These are phyloP conservation scores for Cyprinodon diabolis DNA, from an alignment of 2,797 vertebrate genomes.

Conservation along the genomic window DNA sequence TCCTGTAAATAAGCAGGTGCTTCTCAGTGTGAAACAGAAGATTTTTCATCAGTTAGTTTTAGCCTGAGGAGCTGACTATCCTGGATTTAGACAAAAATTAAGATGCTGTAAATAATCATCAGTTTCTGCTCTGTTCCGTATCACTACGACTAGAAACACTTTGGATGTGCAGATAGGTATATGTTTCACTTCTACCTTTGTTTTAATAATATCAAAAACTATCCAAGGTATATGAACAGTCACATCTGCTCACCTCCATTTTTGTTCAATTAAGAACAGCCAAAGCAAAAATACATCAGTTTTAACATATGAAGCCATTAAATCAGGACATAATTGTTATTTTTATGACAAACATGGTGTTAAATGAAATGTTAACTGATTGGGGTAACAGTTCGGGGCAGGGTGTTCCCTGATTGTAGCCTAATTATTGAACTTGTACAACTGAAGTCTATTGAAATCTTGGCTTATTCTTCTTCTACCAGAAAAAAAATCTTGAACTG, in stretches of 20 bases:
- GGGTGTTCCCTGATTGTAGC: background rate
- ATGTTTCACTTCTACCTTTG: background rate
- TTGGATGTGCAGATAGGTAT: background rate
- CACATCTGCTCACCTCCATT: background rate
- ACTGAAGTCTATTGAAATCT: background rate
- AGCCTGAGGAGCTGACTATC: too few relatives aligned
- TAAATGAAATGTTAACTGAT: background rate
- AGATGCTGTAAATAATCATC: too few relatives aligned
- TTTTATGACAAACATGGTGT: background rate
- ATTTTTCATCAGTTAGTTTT: too few relatives aligned
- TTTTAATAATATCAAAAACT: background rate
- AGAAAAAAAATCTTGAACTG: background rate
- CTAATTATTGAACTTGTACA: background rate
- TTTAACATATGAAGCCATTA: background rate
- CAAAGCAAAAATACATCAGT: background rate
- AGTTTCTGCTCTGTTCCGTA: too few relatives aligned
- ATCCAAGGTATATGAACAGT: background rate
- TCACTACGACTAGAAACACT: background rate
- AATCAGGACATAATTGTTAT: background rate
- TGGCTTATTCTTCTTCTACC: background rate
- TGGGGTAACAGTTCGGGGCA: background rate
- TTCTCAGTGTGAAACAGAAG: too few relatives aligned
- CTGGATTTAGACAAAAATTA: too few relatives aligned
- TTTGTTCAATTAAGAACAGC: background rate
- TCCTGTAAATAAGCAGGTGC: too few relatives aligned